Evolutionary conservation across 2,888 invertebrate species (phyloP).

Genomic region (Pristionchus exspectatus): DNA sequence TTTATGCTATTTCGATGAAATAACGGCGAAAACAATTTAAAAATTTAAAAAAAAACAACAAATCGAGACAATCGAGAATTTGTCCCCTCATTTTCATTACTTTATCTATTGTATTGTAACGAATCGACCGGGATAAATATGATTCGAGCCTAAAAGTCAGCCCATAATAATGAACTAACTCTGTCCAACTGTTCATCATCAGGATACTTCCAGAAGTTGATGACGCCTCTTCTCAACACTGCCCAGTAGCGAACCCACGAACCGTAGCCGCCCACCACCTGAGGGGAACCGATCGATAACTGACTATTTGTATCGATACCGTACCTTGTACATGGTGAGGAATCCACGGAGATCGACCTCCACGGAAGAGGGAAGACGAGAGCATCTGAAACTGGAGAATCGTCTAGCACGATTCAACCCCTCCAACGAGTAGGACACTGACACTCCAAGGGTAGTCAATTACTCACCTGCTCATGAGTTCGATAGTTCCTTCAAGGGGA

Average conservation of each 20-base stretch:
- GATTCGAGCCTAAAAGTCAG: too few species aligned
- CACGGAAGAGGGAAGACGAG: constrained; percentile 63
- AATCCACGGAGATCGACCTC: constrained; percentile 69
- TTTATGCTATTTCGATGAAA: too few species aligned
- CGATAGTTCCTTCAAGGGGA: constrained; percentile 71
- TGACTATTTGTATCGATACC: background rate
- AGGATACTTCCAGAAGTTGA: constrained; percentile 70
- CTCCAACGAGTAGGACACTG: background rate
- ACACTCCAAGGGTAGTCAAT: background rate
- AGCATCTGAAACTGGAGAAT: constrained; percentile 37
- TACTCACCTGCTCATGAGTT: constrained; percentile 56
- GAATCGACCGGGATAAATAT: too few species aligned
- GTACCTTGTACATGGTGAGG: constrained; percentile 58
- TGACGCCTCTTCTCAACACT: constrained; percentile 66
- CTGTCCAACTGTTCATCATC: constrained; percentile 67
- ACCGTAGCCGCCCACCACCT: constrained; percentile 63
- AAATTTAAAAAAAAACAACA: too few species aligned
- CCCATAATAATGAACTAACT: constrained; percentile 45
- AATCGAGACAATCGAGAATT: too few species aligned
- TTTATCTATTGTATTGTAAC: too few species aligned
- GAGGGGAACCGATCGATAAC: constrained; percentile 8
- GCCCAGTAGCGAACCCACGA: constrained; percentile 71
- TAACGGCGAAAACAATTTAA: too few species aligned
- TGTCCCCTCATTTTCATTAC: too few species aligned
- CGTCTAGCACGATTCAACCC: background rate